Evolutionary conservation across 1,140 invertebrate genomes (phyloP).

Genomic region (Drosophila sturtevanti): DNA sequence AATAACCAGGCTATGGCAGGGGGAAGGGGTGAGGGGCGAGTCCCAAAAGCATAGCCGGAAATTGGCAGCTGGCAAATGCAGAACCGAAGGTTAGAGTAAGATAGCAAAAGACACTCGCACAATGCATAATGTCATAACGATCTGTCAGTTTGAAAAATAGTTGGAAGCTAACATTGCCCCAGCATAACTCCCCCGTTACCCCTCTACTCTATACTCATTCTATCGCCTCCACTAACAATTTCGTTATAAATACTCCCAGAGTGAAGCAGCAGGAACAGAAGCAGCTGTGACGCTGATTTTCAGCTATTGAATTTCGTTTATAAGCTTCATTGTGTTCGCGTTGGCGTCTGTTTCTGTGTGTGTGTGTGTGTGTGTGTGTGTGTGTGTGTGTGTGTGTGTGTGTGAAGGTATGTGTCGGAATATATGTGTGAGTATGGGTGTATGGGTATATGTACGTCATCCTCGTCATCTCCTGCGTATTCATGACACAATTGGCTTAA

Average conservation of each 20-base stretch:
- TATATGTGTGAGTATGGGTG: not conserved
- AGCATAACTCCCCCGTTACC: not conserved
- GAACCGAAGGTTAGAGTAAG: constrained; percentile 6
- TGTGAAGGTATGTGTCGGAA: not conserved
- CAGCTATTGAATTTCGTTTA: constrained; percentile 76
- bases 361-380: not conserved
- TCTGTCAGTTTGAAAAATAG: constrained; percentile 75
- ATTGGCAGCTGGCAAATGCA: constrained; percentile 65
- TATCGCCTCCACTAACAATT: constrained; percentile 2
- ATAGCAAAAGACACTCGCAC: constrained; percentile 23
- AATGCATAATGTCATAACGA: constrained; percentile 73
- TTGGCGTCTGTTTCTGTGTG: not conserved
- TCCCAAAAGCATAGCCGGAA: constrained; percentile 52
- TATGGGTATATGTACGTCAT: constrained; percentile 29
- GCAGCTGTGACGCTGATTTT: constrained; percentile 69
- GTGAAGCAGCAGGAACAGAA: constrained; percentile 15
- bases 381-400: constrained; percentile 29
- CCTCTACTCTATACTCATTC: not conserved
- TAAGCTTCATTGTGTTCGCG: constrained; percentile 58
- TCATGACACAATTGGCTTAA: constrained; percentile 78
- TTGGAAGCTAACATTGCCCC: constrained; percentile 33
- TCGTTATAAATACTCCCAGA: constrained; percentile 42
- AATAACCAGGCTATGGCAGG: not conserved
- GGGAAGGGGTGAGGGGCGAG: too few relatives aligned
- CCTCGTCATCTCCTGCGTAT: constrained; percentile 57